Evolutionary conservation across 2,113 vertebrate species (phyloP).

Genomic region (Panurus biarmicus): DNA sequence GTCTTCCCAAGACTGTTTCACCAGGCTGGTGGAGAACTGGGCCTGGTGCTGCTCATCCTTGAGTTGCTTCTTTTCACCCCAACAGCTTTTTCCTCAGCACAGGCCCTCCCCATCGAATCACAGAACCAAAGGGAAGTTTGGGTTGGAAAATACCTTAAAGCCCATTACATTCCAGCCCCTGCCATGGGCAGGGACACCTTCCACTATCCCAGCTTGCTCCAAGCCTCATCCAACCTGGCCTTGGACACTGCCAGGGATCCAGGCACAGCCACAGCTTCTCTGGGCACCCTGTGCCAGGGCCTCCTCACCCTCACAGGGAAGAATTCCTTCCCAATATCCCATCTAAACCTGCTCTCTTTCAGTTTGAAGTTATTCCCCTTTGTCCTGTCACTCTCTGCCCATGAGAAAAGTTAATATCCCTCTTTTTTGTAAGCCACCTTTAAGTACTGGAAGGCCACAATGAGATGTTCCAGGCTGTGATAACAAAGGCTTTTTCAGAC

Average conservation of each 20-base stretch:
- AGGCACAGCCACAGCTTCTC: background rate
- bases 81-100: background rate
- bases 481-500: background rate
- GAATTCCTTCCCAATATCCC: background rate
- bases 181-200: background rate
- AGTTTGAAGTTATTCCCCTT: background rate
- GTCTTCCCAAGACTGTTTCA: background rate
- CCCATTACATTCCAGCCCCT: rapidly evolving
- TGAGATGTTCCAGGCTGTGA: background rate
- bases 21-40: background rate
- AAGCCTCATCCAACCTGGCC: rapidly evolving
- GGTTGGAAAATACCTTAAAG: background rate
- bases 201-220: rapidly evolving
- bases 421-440: background rate
- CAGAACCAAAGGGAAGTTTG: background rate
- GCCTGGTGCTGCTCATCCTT: background rate
- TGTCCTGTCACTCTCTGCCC: background rate
- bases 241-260: background rate
- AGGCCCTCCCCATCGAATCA: background rate
- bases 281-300: background rate
- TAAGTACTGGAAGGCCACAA: background rate
- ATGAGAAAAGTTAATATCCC: background rate
- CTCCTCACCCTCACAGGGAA: background rate
- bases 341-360: background rate
- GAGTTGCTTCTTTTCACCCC: background rate